Base-by-base conservation (phyloP, 2,113 vertebrate species). In the Heterochromis multidens region DNA sequence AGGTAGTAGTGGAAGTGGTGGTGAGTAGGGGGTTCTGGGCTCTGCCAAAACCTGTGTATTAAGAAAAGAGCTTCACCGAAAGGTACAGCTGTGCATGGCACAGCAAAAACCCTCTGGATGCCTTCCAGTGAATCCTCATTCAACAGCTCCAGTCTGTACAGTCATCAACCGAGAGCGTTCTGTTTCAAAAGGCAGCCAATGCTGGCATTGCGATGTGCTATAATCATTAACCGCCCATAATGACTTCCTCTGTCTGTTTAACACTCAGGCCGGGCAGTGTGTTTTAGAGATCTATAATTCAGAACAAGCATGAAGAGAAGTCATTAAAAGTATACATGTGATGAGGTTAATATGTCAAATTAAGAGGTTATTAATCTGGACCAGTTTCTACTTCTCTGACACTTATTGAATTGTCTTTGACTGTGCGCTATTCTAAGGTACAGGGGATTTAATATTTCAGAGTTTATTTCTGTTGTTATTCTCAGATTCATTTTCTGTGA, bases 391-490 rank as follows among this genome's bases (percentile, higher is more conserved):
- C 29, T 74, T 74, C 67, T 74, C 43, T 7, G 17, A 4, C 16
- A 16, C 14, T 49, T 52, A 7, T 7, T 74, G 70, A 74, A 7
- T 33, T 31, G 52, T 54, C 52, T 52, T 74, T 74, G 43, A 72
- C 25, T 72, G 27, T 33, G 19, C 17, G 21, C 46, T 52, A 19
- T 52, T 52, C 17, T 52, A 72, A 72, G 67, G 25, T 4, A 0
- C 70, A 72, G 43, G 81, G 54, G 77, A 87, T 89, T 90, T 63
- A 72, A 19, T 86, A 89, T 90, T 92, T 92, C 72, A 33, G 9
- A 65, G 86, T 82, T 58, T 83, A 93, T 92, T 79, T 82, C 56
- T 29, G 21, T 27, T 91, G 79, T 87, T 83, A 88, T 67, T 89
- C 81, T 84, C 49, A 62, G 87, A 79, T 81, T 84, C 2, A 9